A percentile compares a stretch with the other conserved stretches of the same genome.
These are phyloP conservation scores for Diadromus collaris DNA, from an alignment of 2,888 invertebrate species.

Conservation along the genomic window DNA sequence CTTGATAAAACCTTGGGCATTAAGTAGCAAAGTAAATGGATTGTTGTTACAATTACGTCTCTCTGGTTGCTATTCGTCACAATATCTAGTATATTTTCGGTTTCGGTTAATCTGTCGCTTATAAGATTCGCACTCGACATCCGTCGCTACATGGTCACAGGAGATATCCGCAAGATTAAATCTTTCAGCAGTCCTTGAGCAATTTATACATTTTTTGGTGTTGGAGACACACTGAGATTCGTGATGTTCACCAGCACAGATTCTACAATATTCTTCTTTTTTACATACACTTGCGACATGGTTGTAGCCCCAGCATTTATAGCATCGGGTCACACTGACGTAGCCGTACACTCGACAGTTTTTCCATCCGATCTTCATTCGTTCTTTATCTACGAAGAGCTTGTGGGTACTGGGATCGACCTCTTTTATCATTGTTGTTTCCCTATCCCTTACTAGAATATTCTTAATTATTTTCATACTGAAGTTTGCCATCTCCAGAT, in stretches of 20 bases:
- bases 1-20: conserved; percentile 16
- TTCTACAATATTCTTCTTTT: neutral
- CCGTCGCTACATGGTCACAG: conserved; percentile 15
- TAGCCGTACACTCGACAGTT: conserved; percentile 11
- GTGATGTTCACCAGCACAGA: neutral
- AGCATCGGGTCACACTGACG: conserved; percentile 15
- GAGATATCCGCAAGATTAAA: neutral
- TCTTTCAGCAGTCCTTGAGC: neutral
- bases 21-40: neutral
- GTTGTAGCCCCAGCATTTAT: conserved; percentile 35
- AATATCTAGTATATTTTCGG: conserved; percentile 3
- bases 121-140: conserved; percentile 8
- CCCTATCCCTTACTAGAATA: neutral
- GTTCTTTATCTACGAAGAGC: no score
- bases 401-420: conserved; percentile 10
- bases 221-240: neutral
- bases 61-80: conserved; percentile 15
- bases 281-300: conserved; percentile 4
- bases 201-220: conserved; percentile 16
- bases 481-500: neutral
- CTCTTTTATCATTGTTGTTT: conserved; percentile 2
- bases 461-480: conserved; percentile 13
- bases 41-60: neutral
- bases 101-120: conserved; percentile 1
- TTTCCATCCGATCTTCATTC: conserved; percentile 18